Percentiles rank a stretch among this genome's conserved stretches.
These are phyloP conservation scores for Philotrypesis tridentata DNA, from an alignment of 1,140 invertebrate species.

Conservation along the genomic window DNA sequence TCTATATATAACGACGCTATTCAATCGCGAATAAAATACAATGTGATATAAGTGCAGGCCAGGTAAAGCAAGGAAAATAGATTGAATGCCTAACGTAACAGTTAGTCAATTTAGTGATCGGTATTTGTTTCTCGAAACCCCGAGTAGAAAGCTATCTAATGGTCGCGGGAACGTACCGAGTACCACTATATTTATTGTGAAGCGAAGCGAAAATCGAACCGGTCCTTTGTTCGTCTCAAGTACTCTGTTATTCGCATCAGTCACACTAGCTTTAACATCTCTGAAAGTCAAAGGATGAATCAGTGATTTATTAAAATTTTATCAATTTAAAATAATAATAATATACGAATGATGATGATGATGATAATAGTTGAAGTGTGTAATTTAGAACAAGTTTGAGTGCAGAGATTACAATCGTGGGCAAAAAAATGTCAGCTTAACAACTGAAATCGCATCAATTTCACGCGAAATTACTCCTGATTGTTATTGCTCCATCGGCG, in stretches of 20 bases:
- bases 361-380: too few relatives aligned
- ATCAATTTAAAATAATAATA: too few relatives aligned
- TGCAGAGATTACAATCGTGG: too few relatives aligned
- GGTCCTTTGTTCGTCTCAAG: background rate
- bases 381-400: too few relatives aligned
- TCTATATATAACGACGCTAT: background rate
- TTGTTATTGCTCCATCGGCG: slow-evolving; percentile 5
- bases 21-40: background rate
- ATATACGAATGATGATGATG: too few relatives aligned
- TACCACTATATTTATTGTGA: background rate
- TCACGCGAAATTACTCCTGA: background rate
- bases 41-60: background rate
- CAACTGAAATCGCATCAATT: background rate
- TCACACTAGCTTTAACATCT: background rate
- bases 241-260: background rate
- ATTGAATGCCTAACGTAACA: background rate
- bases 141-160: background rate
- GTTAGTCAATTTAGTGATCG: background rate
- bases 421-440: too few relatives aligned
- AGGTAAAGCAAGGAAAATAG: background rate
- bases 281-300: too few relatives aligned
- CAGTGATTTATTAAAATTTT: too few relatives aligned
- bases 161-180: background rate
- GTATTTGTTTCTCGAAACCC: background rate
- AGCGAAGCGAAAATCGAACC: background rate